Percentiles rank a stretch among this genome's conserved stretches.
Evolutionary conservation across 1,140 invertebrate species (phyloP).

Genomic region (Vanessa atalanta): DNA sequence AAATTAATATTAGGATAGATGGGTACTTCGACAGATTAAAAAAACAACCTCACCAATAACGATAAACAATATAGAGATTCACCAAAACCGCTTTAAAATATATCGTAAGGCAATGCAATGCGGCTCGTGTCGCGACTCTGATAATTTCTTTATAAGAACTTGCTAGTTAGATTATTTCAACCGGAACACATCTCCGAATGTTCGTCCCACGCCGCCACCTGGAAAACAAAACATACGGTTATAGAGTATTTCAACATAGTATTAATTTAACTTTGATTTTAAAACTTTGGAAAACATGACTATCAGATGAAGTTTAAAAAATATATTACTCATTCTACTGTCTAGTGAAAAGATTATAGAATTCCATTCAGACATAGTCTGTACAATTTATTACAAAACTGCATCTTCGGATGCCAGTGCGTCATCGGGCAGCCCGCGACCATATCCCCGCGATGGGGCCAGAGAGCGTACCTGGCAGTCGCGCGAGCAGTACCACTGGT

Average conservation of each 20-base stretch:
- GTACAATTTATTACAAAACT: conserved; percentile 29
- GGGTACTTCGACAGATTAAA: background rate
- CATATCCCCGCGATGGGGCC: conserved; percentile 81
- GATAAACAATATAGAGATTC: conserved; percentile 32
- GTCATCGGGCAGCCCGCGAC: conserved; percentile 91
- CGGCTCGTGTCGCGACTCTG: background rate
- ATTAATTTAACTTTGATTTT: too few relatives aligned
- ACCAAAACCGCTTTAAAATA: conserved; percentile 28
- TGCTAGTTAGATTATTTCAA: conserved; percentile 59
- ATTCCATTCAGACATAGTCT: too few relatives aligned
- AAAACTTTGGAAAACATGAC: too few relatives aligned
- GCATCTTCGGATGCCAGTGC: conserved; percentile 90
- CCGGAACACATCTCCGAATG: conserved; percentile 91
- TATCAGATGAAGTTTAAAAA: too few relatives aligned
- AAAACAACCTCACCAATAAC: conserved; percentile 6
- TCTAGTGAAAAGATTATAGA: too few relatives aligned
- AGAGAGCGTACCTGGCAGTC: conserved; percentile 88
- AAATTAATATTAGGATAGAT: background rate
- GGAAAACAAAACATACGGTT: conserved; percentile 16
- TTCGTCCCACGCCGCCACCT: conserved; percentile 92
- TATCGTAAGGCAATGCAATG: conserved; percentile 29
- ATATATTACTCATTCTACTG: too few relatives aligned
- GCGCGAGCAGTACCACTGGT: conserved; percentile 94
- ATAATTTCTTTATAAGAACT: background rate
- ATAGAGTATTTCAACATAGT: too few relatives aligned